Evolutionary conservation across 2,797 vertebrate genomes (phyloP), one percentile per base, ranked within the genome.

Genomic region (Labroides dimidiatus): DNA sequence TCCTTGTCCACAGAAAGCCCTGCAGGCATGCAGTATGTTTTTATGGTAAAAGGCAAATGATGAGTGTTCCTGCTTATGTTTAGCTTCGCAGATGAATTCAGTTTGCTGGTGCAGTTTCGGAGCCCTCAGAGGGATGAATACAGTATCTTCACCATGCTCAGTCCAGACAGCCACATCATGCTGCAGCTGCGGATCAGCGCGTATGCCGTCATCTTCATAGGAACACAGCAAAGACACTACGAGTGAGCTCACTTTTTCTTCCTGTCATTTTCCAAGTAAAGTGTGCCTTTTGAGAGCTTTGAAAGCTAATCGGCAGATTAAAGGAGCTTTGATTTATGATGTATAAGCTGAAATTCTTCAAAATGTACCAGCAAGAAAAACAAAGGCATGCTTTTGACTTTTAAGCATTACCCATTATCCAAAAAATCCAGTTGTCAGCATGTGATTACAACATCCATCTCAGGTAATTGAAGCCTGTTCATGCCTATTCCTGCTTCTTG

Each of bases 51-150:
- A 5, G 41, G 21, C 59, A 10, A 37, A n/a, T n/a, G 7, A 11
- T 43, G 9, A 23, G 36, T 23, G 4, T 56, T 2, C 45, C 1
- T 70, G n/a, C 69, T 51, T 76, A 14, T 82, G 59, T 75, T 59
- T 45, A 97, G 96, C 69, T 96, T 97, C 87, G 81, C 89, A 36
- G 94, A 96, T 0, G 94, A 96, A 89, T 94, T 97, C 89, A 96
- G 95, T 11, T 75, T 97, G 53, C 82, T 96, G 88, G 69, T 96
- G 81, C 93, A 94, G 87, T 80, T 97, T 53, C 91, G 81, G 51
- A 95, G 94, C 64, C 68, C 72, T 0, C 93, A 95, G 84, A 75
- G 43, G 36, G 95, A 94, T 17, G 95, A 97, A 54, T 87, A 90
- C 71, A 94, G 94, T 30, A 78, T 97, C 10, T 77, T 97, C 75